phyloP scores from a whole-genome alignment of 2,888 invertebrate genomes.

The Micoletzkya japonica region DNA sequence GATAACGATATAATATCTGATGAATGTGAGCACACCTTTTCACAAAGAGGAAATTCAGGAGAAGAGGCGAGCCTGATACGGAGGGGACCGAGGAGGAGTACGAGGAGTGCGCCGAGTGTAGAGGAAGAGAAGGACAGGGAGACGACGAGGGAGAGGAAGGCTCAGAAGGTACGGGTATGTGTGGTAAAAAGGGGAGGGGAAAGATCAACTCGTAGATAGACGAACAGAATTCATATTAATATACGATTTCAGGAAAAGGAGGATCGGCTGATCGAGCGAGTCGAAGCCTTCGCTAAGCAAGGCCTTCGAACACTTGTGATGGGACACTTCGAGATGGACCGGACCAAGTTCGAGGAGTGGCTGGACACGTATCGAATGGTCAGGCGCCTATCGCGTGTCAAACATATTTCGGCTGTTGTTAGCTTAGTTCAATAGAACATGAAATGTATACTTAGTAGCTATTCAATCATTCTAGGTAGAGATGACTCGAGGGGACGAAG shows the following conservation, averaged over 20 bases:
- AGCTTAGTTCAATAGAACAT: background rate
- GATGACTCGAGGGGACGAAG: background rate
- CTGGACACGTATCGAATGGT: background rate
- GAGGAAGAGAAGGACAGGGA: constrained; percentile 13
- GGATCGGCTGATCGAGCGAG: constrained; percentile 13
- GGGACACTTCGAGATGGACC: constrained; percentile 70
- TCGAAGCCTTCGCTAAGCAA: constrained; percentile 40
- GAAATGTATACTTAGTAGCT: too few relatives aligned
- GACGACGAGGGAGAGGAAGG: constrained; percentile 11
- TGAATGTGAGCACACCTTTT: too few relatives aligned
- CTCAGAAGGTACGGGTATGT: background rate
- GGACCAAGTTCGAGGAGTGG: constrained; percentile 74
- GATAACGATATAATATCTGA: too few relatives aligned
- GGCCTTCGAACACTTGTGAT: constrained; percentile 67
- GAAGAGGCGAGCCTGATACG: too few relatives aligned
- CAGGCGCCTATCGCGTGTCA: background rate
- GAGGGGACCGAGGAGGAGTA: constrained; percentile 1
- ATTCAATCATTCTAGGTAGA: constrained; percentile 14
- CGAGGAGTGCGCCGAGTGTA: background rate
- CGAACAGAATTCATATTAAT: too few relatives aligned
- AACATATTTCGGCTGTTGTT: background rate
- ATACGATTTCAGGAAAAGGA: constrained; percentile 14
- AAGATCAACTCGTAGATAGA: too few relatives aligned
- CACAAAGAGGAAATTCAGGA: too few relatives aligned
- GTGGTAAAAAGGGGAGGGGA: too few relatives aligned